Evolutionary conservation across 2,113 vertebrate species (phyloP).

Genomic region (Anseranas semipalmata): DNA sequence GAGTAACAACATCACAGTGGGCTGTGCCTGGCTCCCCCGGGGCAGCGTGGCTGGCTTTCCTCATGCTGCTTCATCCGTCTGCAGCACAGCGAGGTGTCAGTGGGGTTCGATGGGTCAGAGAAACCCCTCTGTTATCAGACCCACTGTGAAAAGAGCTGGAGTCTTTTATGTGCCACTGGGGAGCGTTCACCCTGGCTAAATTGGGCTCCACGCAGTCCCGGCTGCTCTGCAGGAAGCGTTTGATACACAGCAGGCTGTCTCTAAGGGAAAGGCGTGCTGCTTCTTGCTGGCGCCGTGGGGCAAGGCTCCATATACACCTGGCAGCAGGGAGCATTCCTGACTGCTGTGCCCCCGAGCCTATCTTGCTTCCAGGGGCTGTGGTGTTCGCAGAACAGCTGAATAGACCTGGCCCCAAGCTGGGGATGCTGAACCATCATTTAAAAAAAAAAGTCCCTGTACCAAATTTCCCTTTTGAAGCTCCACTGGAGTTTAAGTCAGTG

Average conservation of each 20-base stretch:
- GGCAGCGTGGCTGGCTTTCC: background rate
- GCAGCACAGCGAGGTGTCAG: rapidly evolving
- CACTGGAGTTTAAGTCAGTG: background rate
- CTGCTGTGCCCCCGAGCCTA: rapidly evolving
- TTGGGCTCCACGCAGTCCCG: background rate
- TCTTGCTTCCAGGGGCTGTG: background rate
- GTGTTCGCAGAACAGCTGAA: background rate
- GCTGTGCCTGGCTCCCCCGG: background rate
- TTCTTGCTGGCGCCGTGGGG: rapidly evolving
- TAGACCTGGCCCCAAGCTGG: background rate
- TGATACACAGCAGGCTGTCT: background rate
- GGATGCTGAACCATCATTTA: rapidly evolving
- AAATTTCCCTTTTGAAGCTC: background rate
- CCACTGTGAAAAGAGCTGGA: background rate
- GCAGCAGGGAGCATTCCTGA: background rate
- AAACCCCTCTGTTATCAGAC: rapidly evolving
- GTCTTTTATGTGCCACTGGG: rapidly evolving
- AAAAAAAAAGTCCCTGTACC: background rate
- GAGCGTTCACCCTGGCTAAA: rapidly evolving
- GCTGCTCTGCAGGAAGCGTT: background rate
- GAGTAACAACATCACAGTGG: background rate
- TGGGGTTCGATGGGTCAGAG: background rate
- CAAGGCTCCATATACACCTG: background rate
- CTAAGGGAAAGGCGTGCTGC: rapidly evolving
- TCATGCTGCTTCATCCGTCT: rapidly evolving